These are phyloP conservation scores for Nestor notabilis DNA, from an alignment of 2,113 vertebrate genomes.

Conservation along the genomic window DNA sequence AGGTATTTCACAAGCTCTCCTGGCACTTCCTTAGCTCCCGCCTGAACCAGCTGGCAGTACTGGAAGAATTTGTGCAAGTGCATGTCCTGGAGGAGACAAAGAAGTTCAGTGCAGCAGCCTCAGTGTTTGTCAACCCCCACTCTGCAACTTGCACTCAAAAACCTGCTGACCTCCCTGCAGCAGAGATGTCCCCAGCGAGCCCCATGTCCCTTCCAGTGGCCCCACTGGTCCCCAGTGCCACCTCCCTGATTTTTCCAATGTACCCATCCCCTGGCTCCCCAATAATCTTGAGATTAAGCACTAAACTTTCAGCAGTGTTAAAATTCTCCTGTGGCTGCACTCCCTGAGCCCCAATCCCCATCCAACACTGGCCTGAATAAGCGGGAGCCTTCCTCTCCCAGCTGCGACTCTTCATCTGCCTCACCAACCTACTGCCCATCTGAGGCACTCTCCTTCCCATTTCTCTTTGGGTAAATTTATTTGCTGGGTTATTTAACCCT, in stretches of 20 bases:
- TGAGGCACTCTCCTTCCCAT: background rate
- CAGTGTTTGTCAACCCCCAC: background rate
- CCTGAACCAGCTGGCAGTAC: constrained; percentile 88
- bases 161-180: background rate
- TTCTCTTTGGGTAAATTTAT: background rate
- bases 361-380: background rate
- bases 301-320: background rate
- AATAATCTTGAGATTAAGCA: background rate
- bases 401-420: background rate
- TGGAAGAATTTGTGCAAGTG: constrained; percentile 97
- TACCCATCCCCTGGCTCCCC: background rate
- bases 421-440: background rate
- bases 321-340: background rate
- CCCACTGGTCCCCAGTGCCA: background rate
- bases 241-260: background rate
- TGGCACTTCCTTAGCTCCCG: constrained; percentile 80
- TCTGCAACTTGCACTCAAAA: background rate
- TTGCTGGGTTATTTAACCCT: background rate
- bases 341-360: background rate
- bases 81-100: constrained; percentile 83
- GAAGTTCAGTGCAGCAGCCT: background rate
- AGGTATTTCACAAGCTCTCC: constrained; percentile 93
- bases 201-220: background rate
- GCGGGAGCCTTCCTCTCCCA: background rate
- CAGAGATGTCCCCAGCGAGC: background rate